Conservation (phyloP, 2,113 vertebrate species). For the Chamaetylas fuelleborni region DNA sequence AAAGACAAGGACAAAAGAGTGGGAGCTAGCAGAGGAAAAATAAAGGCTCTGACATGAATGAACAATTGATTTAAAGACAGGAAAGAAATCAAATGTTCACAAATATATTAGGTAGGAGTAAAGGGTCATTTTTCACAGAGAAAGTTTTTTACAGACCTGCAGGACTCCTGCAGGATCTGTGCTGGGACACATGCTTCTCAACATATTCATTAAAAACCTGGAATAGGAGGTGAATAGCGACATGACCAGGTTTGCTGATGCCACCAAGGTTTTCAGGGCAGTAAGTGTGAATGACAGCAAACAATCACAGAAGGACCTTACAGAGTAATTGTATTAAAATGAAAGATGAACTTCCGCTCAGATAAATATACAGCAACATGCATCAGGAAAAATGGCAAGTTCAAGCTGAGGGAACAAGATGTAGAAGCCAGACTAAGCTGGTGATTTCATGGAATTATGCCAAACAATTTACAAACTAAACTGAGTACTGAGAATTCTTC, state of each 20-base stretch:
- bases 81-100: neutral
- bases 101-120: neutral
- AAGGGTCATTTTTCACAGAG: conserved; percentile 24
- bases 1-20: neutral
- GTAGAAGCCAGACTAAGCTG: neutral
- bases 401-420: neutral
- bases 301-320: neutral
- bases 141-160: conserved; percentile 57
- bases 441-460: neutral
- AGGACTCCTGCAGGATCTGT: conserved; percentile 57
- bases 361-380: neutral
- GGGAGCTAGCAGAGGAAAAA: neutral
- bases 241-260: conserved; percentile 39
- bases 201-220: conserved; percentile 52
- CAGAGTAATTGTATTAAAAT: neutral
- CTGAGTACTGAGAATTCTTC: neutral
- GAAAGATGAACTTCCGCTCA: neutral
- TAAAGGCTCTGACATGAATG: neutral
- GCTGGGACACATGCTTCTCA: conserved; percentile 52
- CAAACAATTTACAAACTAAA: neutral
- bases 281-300: neutral
- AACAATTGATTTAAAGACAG: conserved; percentile 2
- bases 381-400: neutral
- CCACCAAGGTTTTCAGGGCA: neutral
- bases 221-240: conserved; percentile 28